These are phyloP conservation scores for Calliphora vomitoria DNA, from an alignment of 2,888 invertebrate species.

Conservation along the genomic window DNA sequence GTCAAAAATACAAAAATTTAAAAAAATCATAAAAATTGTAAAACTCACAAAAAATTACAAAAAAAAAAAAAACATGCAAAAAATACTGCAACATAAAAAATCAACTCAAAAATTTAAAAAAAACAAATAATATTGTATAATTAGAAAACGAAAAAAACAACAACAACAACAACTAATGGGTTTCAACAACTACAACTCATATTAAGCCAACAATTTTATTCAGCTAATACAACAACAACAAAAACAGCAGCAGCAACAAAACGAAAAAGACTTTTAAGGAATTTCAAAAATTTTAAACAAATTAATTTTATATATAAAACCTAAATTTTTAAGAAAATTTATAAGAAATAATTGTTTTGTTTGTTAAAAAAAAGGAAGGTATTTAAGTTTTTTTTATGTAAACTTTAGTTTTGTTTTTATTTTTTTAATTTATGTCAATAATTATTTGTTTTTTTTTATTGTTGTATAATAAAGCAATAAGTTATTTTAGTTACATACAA, in stretches of 20 bases:
- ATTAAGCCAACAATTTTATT: constrained; percentile 62
- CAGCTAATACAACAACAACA: constrained; percentile 55
- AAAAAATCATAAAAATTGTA: constrained; percentile 77
- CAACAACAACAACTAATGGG: constrained; percentile 76
- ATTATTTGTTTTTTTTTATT: constrained; percentile 9
- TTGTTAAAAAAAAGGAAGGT: neutral
- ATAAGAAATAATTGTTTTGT: constrained; percentile 18
- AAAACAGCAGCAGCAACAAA: constrained; percentile 44
- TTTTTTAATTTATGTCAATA: constrained; percentile 2
- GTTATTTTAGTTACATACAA: neutral
- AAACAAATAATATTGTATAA: constrained; percentile 56
- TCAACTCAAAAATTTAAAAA: constrained; percentile 74
- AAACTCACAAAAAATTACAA: constrained; percentile 67
- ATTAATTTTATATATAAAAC: neutral
- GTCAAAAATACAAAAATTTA: constrained; percentile 68
- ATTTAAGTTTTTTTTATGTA: neutral
- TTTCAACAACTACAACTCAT: constrained; percentile 73
- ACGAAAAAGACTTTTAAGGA: constrained; percentile 54
- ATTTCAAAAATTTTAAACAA: constrained; percentile 23
- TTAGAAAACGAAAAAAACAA: constrained; percentile 68
- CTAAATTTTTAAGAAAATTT: constrained; percentile 13
- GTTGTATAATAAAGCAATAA: constrained; percentile 23
- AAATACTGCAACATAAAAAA: constrained; percentile 71
- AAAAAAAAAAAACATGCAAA: constrained; percentile 57
- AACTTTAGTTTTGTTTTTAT: neutral